A percentile compares a stretch with the other conserved stretches of the same genome.
Conservation (phyloP, 2,113 vertebrate species). For the Catharus bicknelli region DNA sequence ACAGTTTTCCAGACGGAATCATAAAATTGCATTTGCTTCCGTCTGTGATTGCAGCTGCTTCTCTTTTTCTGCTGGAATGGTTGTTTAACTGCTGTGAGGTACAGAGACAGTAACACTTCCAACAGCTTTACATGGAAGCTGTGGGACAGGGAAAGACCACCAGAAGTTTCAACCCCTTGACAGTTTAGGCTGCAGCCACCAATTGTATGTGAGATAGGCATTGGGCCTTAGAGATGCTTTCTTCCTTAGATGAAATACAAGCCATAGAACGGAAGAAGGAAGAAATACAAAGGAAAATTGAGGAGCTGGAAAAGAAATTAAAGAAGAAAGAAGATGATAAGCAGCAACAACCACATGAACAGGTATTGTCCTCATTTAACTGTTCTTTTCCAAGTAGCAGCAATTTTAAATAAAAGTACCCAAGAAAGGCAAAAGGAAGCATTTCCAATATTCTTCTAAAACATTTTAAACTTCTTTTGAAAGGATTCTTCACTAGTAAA, state of each 20-base stretch:
- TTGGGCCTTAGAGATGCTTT: not conserved
- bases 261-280: slow-evolving; percentile 70
- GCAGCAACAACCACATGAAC: not conserved
- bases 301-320: slow-evolving; percentile 76
- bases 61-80: not conserved
- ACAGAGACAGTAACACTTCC: not conserved
- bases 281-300: slow-evolving; percentile 76
- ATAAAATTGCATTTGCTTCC: not conserved
- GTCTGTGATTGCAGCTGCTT: not conserved
- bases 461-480: not conserved
- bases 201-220: not conserved
- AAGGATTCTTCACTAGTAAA: not conserved
- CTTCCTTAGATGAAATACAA: slow-evolving; percentile 71
- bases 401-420: not conserved
- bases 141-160: not conserved
- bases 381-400: not conserved
- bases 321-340: slow-evolving; percentile 57
- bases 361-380: slow-evolving; percentile 56
- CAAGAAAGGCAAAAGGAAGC: not conserved
- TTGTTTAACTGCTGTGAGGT: not conserved
- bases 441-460: not conserved
- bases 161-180: not conserved
- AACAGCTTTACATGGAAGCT: not conserved
- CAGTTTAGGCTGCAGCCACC: not conserved
- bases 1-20: not conserved